Evolutionary conservation across 1,140 invertebrate species (phyloP).

Genomic region (Zaprionus africanus): DNA sequence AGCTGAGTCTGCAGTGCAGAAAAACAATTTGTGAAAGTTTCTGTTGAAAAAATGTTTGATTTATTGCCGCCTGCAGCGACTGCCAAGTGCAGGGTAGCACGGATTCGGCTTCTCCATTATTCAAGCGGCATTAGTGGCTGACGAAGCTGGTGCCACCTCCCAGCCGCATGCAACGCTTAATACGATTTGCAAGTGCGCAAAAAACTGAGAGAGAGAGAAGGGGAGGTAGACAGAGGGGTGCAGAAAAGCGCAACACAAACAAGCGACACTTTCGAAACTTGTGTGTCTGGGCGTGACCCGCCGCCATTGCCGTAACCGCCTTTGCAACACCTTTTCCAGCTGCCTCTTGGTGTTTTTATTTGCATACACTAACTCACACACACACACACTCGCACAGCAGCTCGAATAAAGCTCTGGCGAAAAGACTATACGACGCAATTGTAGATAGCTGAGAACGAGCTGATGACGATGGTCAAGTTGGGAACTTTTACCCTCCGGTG

Average conservation of each 20-base stretch:
- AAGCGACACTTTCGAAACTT: not conserved
- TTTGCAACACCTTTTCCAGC: not conserved
- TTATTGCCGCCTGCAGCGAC: not conserved
- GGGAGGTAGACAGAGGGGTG: not conserved
- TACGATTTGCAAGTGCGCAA: slow-evolving; percentile 39
- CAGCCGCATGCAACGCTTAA: slow-evolving; percentile 21
- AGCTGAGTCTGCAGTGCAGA: slow-evolving; percentile 2
- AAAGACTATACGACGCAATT: not conserved
- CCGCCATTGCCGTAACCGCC: not conserved
- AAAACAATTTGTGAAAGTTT: slow-evolving; percentile 3
- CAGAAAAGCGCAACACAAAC: slow-evolving; percentile 5
- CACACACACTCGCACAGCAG: not conserved
- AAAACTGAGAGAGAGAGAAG: not conserved
- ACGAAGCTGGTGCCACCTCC: slow-evolving; percentile 13
- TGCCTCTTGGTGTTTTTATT: slow-evolving; percentile 8
- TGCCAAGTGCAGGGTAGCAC: not conserved
- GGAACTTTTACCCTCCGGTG: not conserved
- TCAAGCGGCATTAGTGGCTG: slow-evolving; percentile 26
- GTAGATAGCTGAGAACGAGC: not conserved
- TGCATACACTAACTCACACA: slow-evolving; percentile 12
- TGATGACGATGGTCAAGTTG: slow-evolving; percentile 6
- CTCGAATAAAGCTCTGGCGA: slow-evolving; percentile 8
- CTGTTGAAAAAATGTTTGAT: not conserved
- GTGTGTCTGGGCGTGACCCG: slow-evolving; percentile 2
- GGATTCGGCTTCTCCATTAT: slow-evolving; percentile 35